Conservation (phyloP, 2,888 invertebrate genomes). For the Sphaerophoria taeniata region DNA sequence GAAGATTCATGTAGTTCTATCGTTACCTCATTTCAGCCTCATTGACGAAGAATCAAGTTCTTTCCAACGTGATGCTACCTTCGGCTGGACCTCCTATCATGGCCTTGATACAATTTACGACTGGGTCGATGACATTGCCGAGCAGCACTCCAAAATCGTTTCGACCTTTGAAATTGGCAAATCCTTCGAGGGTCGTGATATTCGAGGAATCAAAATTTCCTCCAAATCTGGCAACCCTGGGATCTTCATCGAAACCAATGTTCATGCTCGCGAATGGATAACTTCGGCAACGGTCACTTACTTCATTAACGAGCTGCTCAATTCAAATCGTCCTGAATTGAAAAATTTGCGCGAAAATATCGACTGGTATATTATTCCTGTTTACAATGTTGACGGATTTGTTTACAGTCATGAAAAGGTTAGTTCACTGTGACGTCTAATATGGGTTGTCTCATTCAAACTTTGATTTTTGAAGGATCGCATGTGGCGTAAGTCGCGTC, state of each 20-base stretch:
- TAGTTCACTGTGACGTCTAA: constrained; percentile 78
- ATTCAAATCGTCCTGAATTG: constrained; percentile 84
- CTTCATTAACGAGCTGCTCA: constrained; percentile 88
- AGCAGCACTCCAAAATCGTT: constrained; percentile 83
- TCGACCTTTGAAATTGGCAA: constrained; percentile 84
- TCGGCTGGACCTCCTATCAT: constrained; percentile 86
- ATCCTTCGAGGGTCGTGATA: constrained; percentile 85
- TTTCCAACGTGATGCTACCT: constrained; percentile 77
- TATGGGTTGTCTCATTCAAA: not conserved
- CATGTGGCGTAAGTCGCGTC: constrained; percentile 87
- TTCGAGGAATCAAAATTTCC: constrained; percentile 85
- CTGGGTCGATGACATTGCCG: constrained; percentile 84
- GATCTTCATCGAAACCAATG: constrained; percentile 87
- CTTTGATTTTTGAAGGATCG: constrained; percentile 83
- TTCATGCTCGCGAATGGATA: constrained; percentile 89
- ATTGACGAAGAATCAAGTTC: constrained; percentile 83
- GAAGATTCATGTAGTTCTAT: no score
- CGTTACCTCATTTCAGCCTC: constrained; percentile 81
- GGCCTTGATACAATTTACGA: constrained; percentile 85
- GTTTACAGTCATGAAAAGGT: constrained; percentile 86
- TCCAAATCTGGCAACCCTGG: constrained; percentile 83
- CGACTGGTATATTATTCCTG: constrained; percentile 90
- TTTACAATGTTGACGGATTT: constrained; percentile 90
- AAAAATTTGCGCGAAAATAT: constrained; percentile 86
- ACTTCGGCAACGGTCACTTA: constrained; percentile 88